phyloP scores from a whole-genome alignment of 2,113 vertebrate species.

The Ellobius talpinus region DNA sequence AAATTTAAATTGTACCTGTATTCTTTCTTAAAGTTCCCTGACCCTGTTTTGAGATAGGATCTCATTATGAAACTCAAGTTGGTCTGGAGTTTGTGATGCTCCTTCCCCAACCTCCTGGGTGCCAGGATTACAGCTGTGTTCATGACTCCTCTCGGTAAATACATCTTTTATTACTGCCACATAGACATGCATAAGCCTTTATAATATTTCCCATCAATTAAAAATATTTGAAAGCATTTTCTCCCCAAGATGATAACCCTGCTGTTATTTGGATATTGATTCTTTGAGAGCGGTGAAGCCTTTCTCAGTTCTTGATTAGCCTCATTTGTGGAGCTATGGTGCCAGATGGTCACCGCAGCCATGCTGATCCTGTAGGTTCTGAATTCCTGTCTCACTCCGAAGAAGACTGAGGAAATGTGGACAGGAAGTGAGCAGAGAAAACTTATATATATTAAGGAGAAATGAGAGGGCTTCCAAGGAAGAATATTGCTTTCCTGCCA shows the following conservation, averaged over 20 bases:
- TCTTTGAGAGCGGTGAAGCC: background rate
- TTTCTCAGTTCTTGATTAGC: background rate
- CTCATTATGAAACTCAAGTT: background rate
- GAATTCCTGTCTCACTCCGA: background rate
- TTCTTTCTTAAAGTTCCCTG: background rate
- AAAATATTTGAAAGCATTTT: background rate
- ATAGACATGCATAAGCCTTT: background rate
- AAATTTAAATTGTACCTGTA: background rate
- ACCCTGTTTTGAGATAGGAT: background rate
- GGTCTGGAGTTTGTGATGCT: background rate
- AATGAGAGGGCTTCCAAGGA: too few species aligned
- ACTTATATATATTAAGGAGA: background rate
- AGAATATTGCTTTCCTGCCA: too few species aligned
- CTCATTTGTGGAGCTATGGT: background rate
- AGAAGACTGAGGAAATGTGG: background rate
- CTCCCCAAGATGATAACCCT: background rate
- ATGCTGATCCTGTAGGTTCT: background rate
- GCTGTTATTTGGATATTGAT: background rate
- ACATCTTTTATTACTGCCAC: too few species aligned
- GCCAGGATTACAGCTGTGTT: background rate
- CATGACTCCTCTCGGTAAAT: background rate
- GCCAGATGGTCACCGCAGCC: background rate
- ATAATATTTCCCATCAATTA: background rate
- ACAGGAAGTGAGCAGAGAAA: background rate
- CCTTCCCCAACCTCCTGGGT: background rate